phyloP scores from a whole-genome alignment of 2,888 invertebrate species.

The Drosophila paracracens region DNA sequence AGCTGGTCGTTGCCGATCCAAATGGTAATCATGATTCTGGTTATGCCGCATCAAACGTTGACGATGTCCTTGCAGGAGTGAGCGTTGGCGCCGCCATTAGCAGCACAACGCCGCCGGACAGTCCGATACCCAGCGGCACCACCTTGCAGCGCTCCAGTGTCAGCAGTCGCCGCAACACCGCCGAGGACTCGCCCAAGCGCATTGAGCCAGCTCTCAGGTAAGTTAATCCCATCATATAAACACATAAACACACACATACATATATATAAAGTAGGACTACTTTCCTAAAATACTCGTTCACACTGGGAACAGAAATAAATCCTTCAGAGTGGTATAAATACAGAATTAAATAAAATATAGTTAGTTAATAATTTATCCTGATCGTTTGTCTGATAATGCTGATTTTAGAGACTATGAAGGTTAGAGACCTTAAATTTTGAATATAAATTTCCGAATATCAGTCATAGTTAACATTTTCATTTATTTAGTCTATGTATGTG shows the following conservation, averaged over 20 bases:
- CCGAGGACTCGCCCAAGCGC: conserved; percentile 83
- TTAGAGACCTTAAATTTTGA: too few relatives aligned
- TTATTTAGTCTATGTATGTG: not conserved
- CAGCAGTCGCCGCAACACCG: conserved; percentile 82
- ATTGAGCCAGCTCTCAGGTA: conserved; percentile 84
- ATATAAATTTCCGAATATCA: too few relatives aligned
- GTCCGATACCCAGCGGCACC: conserved; percentile 84
- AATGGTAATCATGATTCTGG: conserved; percentile 95
- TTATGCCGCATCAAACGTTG: conserved; percentile 89
- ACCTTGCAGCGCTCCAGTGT: conserved; percentile 83
- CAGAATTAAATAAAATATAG: too few relatives aligned
- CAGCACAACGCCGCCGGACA: conserved; percentile 87
- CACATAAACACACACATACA: not conserved
- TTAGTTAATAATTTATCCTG: too few relatives aligned
- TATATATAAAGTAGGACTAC: not conserved
- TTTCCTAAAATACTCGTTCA: not conserved
- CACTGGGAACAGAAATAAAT: too few relatives aligned
- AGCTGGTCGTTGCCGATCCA: conserved; percentile 88
- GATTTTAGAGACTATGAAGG: too few relatives aligned
- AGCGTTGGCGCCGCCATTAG: conserved; percentile 79
- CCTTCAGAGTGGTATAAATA: too few relatives aligned
- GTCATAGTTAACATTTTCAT: not conserved
- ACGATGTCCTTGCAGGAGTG: conserved; percentile 86
- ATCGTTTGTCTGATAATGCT: too few relatives aligned
- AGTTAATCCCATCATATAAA: conserved; percentile 11